Base-by-base conservation (phyloP, 2,113 vertebrate species). In the Tiliqua scincoides region DNA sequence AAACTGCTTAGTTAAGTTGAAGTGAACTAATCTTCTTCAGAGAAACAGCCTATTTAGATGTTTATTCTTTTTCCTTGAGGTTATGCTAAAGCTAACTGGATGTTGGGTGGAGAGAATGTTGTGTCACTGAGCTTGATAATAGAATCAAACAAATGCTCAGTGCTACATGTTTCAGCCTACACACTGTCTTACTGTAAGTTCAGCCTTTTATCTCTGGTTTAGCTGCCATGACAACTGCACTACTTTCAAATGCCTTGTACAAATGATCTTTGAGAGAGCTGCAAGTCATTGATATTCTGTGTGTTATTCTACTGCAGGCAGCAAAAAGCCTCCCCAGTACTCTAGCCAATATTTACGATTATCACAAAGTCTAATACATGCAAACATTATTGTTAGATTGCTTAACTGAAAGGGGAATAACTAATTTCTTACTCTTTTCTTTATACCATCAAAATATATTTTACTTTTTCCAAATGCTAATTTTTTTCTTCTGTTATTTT, bases 141-240 rank as follows among this genome's bases (percentile, higher is more conserved):
- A 30, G 87, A 78, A 87, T 37, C 85, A 62, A 87, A 85, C 77
- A 52, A 78, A 82, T 32, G 75, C 43, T 83, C 68, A 48, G 0
- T 78, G 0, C 73, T 75, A 84, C 21, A 1, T 83, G 82, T 30
- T 77, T 79, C 20, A 27, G 65, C 9, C 81, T 1, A 2, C 67
- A 1, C 85, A 71, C 88, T 77, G 75, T 77, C 80, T 71, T 84
- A 88, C 89, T 88, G 89, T 91, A 88, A 88, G 79, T 87, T 84
- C 90, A 87, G 79, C 84, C 1, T 15, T 89, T 76, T 84, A 40
- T 85, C 89, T 90, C 92, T 79, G 90, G 82, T 83, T 90, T 70
- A 85, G 95, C 95, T 97, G 90, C 96, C 92, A 89, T 95, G 93
- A 90, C 92, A 95, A 95, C 96, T 79, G 83, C 0, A 1, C 40